Evolutionary conservation across 1,140 invertebrate species (phyloP), one percentile per base, ranked within the genome.

Genomic region (Lasioglossum baleicum): DNA sequence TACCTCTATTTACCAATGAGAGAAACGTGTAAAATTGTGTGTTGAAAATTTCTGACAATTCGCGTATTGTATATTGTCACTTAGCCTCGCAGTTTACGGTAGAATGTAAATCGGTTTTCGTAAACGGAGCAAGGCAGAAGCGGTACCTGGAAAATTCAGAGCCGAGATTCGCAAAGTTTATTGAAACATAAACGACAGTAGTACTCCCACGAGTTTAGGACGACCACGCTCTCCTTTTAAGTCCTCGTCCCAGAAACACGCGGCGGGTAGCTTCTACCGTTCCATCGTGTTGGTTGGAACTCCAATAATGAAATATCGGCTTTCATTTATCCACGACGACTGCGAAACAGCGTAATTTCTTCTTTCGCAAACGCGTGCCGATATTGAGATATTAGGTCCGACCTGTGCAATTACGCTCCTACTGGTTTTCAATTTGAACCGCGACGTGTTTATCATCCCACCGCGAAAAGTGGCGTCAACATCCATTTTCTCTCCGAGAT

Each of bases 291-390:
- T 67, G 72, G 75, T 48, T 48, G 75, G 20, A 40, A n/a, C n/a
- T 10, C 64, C 56, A 44, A 44, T 48, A 71, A 71, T 68, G 68
- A 77, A 64, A 77, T 70, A 81, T 85, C 58, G 53, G 53, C 73
- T 63, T 42, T 64, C 56, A 44, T 79, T 58, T 42, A 42, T 26
- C 75, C 13, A 22, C 75, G 71, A 80, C 64, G 44, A 72, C 31
- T 35, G 40, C 22, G 60, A 42, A 40, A 42, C 7, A 31, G 31
- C 26, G n/a, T 31, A 61, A 60, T 68, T 35, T 69, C n/a, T 56
- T 51, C 44, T 40, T 17, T 65, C 31, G 42, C 56, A 51, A 67
- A 67, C 15, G 53, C 20, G 17, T 11, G 48, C 31, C 8, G 26
- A 0, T 53, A 31, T 61, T 35, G 22, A 17, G 8, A 22, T 0